Conservation (phyloP, 2,888 invertebrate species). For the Oeneis ivallda region DNA sequence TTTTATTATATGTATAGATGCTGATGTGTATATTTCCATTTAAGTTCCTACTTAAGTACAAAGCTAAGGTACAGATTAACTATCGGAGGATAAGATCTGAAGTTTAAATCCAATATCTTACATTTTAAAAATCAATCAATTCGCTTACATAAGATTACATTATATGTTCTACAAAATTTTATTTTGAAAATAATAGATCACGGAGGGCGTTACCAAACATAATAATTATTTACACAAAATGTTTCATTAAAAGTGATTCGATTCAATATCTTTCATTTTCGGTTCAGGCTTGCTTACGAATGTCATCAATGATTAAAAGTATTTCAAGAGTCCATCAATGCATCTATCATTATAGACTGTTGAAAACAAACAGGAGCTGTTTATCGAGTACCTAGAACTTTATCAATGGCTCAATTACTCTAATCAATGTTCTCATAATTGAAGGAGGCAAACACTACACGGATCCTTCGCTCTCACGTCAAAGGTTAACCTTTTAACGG, state of each 20-base stretch:
- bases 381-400: constrained; percentile 19
- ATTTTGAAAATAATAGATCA: not conserved
- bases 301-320: too few relatives aligned
- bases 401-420: constrained; percentile 18
- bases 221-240: not conserved
- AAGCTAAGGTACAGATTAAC: not conserved
- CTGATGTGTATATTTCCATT: too few relatives aligned
- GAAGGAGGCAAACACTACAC: constrained; percentile 31
- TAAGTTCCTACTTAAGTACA: too few relatives aligned
- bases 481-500: constrained; percentile 5
- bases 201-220: not conserved
- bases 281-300: too few relatives aligned
- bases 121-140: too few relatives aligned
- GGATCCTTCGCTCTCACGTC: constrained; percentile 11
- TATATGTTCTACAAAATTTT: not conserved
- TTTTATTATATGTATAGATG: too few relatives aligned
- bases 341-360: constrained; percentile 10
- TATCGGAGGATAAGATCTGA: not conserved
- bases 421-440: constrained; percentile 23
- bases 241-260: too few relatives aligned
- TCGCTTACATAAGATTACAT: not conserved
- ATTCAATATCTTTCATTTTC: too few relatives aligned
- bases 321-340: constrained; percentile 3
- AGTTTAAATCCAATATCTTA: too few relatives aligned
- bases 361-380: constrained; percentile 24